Evolutionary conservation across 2,888 invertebrate species (phyloP), one percentile per base, ranked within the genome.

Genomic region (Beris chalybata): DNA sequence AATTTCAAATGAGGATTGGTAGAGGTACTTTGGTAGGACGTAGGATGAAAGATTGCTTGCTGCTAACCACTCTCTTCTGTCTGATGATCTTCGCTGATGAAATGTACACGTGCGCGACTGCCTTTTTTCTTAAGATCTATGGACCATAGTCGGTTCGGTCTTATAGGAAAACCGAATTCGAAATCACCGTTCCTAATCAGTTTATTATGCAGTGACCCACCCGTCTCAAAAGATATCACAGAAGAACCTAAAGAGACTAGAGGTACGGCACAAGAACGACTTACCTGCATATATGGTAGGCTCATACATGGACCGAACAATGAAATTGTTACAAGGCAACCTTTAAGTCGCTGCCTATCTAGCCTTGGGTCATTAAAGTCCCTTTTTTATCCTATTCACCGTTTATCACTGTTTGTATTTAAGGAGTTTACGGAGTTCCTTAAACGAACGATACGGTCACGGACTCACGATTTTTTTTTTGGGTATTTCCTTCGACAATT

Each of bases 141-240:
- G 55, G 55, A 55, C 55, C n/a, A 32, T 29, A n/a, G 55, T 12
- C 11, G 22, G 1, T 2, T 13, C n/a, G n/a, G 48, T n/a, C 15
- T n/a, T 11, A 15, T 48, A n/a, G 6, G 6, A 6, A 48, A 48
- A 13, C 15, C 48, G 48, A 5, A 48, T 48, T 48, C 15, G 38
- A 61, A 61, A 61, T 61, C 61, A 50, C 38, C 61, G 52, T 61
- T 43, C 61, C 61, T 61, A 61, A 61, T 61, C 61, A 61, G 61
- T 61, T 61, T 52, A 61, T 50, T 61, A 52, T 61, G 31, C 48
- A n/a, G n/a, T 15, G 48, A 15, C 48, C 15, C 48, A n/a, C 15
- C 11, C 48, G 15, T 15, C 15, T 48, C 11, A 7, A 38, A 38
- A 9, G 38, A 38, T 38, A 38, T 38, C 38, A 38, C 38, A 38